phyloP scores from a whole-genome alignment of 2,888 invertebrate genomes.

The Schizaphis graminum region DNA sequence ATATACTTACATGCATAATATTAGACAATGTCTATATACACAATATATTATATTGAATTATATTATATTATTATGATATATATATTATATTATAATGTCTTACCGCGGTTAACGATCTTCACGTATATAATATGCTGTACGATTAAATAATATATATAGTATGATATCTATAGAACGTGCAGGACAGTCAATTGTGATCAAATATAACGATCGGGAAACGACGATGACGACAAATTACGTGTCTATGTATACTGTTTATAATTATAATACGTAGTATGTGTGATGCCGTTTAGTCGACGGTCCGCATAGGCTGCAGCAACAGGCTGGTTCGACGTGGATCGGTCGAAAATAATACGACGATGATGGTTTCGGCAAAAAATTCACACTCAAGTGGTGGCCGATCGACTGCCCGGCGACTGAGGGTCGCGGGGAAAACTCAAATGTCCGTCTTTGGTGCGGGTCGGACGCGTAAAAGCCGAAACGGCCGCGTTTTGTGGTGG shows the following conservation, averaged over 20 bases:
- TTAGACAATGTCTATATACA: too few species aligned
- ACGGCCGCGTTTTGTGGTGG: neutral
- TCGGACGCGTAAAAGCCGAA: neutral
- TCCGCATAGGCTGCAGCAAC: neutral
- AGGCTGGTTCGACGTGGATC: neutral
- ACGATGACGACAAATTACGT: neutral
- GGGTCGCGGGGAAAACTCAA: neutral
- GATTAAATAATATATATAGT: neutral
- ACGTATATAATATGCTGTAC: neutral
- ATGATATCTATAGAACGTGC: neutral
- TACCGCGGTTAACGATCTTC: slow-evolving; percentile 9
- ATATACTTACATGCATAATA: neutral
- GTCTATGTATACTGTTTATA: neutral
- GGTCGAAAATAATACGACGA: neutral
- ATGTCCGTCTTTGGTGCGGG: neutral
- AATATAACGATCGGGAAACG: neutral
- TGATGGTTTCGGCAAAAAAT: neutral
- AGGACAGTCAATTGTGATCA: neutral
- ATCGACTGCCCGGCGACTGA: neutral
- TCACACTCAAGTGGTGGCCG: neutral
- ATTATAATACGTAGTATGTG: neutral
- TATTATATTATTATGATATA: neutral
- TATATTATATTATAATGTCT: neutral
- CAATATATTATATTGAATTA: too few species aligned
- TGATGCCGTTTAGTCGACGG: neutral